Evolutionary conservation across 2,113 vertebrate genomes (phyloP).

Genomic region (Martes martes): DNA sequence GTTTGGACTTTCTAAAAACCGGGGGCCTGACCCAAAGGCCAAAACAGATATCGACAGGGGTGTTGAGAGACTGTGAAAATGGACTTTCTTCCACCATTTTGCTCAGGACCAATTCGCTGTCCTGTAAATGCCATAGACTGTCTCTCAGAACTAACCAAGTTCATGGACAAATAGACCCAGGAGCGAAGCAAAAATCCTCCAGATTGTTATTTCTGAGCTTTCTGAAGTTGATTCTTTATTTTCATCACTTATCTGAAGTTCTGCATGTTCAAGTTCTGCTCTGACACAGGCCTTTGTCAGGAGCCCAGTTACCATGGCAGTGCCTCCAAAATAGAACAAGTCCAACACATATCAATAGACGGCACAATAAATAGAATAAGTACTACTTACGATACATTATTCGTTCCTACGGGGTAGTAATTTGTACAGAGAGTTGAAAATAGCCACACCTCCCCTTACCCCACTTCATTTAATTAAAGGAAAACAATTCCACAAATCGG

Average conservation of each 20-base stretch:
- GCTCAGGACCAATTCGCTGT: background rate
- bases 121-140: background rate
- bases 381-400: constrained; percentile 78
- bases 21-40: background rate
- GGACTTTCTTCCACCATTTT: constrained; percentile 5
- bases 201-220: constrained; percentile 51
- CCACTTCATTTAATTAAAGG: constrained; percentile 77
- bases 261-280: constrained; percentile 76
- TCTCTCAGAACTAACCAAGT: background rate
- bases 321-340: constrained; percentile 81
- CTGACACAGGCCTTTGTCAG: constrained; percentile 80
- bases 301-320: constrained; percentile 81
- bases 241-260: constrained; percentile 65
- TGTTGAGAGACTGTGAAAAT: background rate
- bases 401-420: constrained; percentile 74
- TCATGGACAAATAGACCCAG: background rate
- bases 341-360: constrained; percentile 81
- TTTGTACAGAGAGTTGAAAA: constrained; percentile 78
- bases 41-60: background rate
- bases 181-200: background rate
- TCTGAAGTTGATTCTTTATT: constrained; percentile 56
- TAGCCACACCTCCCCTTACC: constrained; percentile 56
- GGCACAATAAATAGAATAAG: constrained; percentile 81
- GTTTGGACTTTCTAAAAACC: background rate
- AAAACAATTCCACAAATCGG: constrained; percentile 76